These are phyloP conservation scores for Eriocheir sinensis DNA, from an alignment of 1,140 invertebrate species.

Conservation along the genomic window DNA sequence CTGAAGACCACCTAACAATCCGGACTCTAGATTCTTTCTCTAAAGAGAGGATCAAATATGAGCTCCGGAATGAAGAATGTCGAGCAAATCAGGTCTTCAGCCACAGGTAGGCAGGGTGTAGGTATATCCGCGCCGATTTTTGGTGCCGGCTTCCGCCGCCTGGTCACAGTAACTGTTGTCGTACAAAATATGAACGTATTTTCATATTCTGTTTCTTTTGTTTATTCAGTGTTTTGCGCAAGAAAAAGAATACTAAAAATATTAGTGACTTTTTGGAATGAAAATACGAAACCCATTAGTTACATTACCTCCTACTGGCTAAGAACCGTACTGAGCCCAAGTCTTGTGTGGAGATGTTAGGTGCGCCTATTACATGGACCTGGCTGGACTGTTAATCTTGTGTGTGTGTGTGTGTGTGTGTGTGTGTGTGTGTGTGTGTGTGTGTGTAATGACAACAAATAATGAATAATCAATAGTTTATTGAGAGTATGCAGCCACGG, in stretches of 20 bases:
- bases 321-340: too few relatives aligned
- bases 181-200: too few relatives aligned
- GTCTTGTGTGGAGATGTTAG: too few relatives aligned
- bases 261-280: too few relatives aligned
- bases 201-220: too few relatives aligned
- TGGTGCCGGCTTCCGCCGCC: neutral
- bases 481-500: neutral
- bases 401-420: conserved; percentile 14
- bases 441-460: neutral
- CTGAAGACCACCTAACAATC: too few relatives aligned
- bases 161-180: neutral
- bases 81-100: neutral
- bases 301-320: too few relatives aligned
- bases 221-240: too few relatives aligned
- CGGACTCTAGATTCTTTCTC: too few relatives aligned
- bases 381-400: neutral
- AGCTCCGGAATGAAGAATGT: neutral
- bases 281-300: too few relatives aligned
- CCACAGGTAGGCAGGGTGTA: neutral
- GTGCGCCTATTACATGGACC: neutral
- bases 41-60: too few relatives aligned
- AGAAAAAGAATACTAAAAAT: too few relatives aligned
- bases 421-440: conserved; percentile 15
- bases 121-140: neutral
- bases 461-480: conserved; percentile 1